These are phyloP conservation scores for Mustelus asterias DNA, from an alignment of 2,113 vertebrate species.

Conservation along the genomic window DNA sequence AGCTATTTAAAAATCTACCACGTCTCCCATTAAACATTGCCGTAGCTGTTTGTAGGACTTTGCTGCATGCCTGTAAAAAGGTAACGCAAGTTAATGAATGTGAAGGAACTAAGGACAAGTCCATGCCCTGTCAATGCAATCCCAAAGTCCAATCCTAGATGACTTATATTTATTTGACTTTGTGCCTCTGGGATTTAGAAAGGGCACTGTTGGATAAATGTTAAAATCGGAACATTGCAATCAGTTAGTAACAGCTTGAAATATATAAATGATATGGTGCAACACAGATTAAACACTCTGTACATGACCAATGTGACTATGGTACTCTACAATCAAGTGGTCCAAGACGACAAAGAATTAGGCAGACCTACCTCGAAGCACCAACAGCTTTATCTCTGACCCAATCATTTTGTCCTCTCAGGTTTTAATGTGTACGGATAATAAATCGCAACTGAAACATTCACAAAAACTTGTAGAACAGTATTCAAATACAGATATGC, in stretches of 20 bases:
- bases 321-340: neutral
- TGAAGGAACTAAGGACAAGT: neutral
- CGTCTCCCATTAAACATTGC: neutral
- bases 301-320: neutral
- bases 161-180: neutral
- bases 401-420: neutral
- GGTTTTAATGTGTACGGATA: neutral
- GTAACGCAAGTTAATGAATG: neutral
- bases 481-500: neutral
- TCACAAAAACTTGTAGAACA: neutral
- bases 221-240: neutral
- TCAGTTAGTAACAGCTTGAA: neutral
- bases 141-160: neutral
- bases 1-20: neutral
- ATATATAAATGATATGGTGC: neutral
- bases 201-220: neutral
- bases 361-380: neutral
- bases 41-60: neutral
- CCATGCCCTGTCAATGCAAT: neutral
- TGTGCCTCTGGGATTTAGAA: neutral
- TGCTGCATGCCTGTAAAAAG: neutral
- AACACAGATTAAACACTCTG: neutral
- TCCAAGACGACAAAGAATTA: neutral
- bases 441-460: neutral
- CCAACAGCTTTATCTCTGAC: neutral